Base-by-base conservation (phyloP, 2,797 vertebrate genomes). In the Chromis chromis region DNA sequence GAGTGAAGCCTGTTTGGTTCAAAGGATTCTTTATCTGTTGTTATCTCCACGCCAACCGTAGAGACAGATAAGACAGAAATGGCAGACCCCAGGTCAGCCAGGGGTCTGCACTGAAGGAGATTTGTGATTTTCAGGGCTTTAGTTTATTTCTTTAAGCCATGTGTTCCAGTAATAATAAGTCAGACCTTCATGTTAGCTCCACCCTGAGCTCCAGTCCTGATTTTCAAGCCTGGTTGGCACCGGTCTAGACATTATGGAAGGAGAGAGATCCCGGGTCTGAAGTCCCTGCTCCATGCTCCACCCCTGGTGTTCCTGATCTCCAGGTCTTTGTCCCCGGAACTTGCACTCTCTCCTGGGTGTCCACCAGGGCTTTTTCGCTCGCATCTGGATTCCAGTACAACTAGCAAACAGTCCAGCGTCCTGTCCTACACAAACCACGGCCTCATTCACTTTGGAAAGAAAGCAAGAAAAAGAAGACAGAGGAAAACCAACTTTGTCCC, bases 271-370 rank as follows among this genome's bases (percentile, higher is more conserved):
- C 65, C n/a, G 69, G 25, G 25, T 61, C 62, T 54, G 27, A 66
- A 68, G 78, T 80, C 57, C 87, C 82, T 56, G 88, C 81, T 94
- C 88, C 92, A 54, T 0, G 79, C 85, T 94, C 94, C 94, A 92
- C 76, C 89, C 94, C 94, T 86, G 89, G 93, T 93, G 84, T 93
- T 95, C 87, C 84, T 71, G 81, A 46, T 87, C 75, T 87, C 93
- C 92, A 85, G 74, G 86, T 92, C 94, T 94, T 94, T 94, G 93
- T 94, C 93, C 90, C 90, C 92, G 90, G 93, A 94, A 93, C 91
- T 89, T 60, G 81, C 83, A 9, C 73, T 85, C 89, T 9, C 74
- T 87, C 84, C 87, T 83, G 84, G 79, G 77, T 80, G 81, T 90
- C 89, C 91, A 65, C 82, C 76, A 83, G 87, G 86, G 66, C 56